Conservation (phyloP, 2,797 vertebrate species). For the Pelobates cultripes region DNA sequence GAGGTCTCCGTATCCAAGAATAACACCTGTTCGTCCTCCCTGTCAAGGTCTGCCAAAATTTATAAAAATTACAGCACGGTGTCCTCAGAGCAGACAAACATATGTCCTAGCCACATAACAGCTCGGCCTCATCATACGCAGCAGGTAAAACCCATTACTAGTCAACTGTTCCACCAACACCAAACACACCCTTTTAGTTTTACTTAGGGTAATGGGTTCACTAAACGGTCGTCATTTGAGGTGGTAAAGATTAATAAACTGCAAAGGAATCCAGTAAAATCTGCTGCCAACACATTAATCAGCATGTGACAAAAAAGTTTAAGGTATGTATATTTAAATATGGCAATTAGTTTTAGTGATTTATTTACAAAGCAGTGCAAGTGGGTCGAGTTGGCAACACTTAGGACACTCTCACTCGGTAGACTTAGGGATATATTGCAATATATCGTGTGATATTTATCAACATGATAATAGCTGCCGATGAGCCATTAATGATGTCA, state of each 20-base stretch:
- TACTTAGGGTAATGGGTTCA: neutral
- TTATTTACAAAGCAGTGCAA: too few relatives aligned
- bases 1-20: constrained; percentile 32
- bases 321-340: too few relatives aligned
- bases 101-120: constrained; percentile 21
- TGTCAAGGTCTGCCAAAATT: constrained; percentile 41
- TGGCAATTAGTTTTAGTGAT: too few relatives aligned
- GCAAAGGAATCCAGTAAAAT: too few relatives aligned
- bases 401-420: too few relatives aligned
- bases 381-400: too few relatives aligned
- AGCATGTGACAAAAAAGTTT: too few relatives aligned
- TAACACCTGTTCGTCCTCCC: constrained; percentile 50
- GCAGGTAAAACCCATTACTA: constrained; percentile 21
- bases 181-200: neutral
- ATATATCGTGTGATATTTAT: too few relatives aligned
- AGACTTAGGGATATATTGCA: too few relatives aligned
- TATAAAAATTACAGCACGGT: constrained; percentile 35
- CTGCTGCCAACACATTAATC: too few relatives aligned
- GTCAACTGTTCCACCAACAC: neutral
- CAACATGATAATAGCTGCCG: too few relatives aligned
- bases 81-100: constrained; percentile 34
- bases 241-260: neutral
- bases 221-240: neutral
- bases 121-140: neutral
- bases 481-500: too few relatives aligned